Conservation (phyloP, 2,888 invertebrate species). For the Apamea anceps region DNA sequence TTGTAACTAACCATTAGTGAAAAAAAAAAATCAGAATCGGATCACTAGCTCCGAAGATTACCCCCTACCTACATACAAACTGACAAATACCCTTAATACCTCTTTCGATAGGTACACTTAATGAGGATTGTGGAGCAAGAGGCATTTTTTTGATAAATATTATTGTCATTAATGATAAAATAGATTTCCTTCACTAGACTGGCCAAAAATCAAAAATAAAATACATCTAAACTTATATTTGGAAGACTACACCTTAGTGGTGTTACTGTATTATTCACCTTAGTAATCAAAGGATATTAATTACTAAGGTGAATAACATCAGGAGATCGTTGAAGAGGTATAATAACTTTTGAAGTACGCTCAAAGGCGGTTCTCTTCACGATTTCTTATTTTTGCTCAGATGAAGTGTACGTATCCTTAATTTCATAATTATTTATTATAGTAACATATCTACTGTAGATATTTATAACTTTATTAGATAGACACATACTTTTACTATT, state of each 20-base stretch:
- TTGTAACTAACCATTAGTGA: background rate
- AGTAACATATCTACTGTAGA: background rate
- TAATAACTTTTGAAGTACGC: slow-evolving; percentile 30
- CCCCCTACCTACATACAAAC: background rate
- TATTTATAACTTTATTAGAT: background rate
- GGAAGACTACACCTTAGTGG: background rate
- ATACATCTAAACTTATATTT: background rate
- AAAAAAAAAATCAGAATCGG: background rate
- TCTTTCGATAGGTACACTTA: no score
- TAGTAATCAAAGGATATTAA: background rate
- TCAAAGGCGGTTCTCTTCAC: background rate
- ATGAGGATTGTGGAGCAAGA: background rate
- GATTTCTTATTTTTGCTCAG: slow-evolving; percentile 4
- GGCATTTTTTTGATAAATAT: background rate
- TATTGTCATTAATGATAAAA: background rate
- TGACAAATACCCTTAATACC: background rate
- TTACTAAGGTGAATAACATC: slow-evolving; percentile 51
- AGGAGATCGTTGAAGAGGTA: slow-evolving; percentile 36
- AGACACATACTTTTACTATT: background rate
- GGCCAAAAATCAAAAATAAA: background rate
- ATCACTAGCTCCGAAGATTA: background rate
- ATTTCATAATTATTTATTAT: background rate
- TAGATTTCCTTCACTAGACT: no score
- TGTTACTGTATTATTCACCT: slow-evolving; percentile 2
- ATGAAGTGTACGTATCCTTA: background rate